Conservation (phyloP, 1,140 invertebrate species). For the Megalopta genalis region DNA sequence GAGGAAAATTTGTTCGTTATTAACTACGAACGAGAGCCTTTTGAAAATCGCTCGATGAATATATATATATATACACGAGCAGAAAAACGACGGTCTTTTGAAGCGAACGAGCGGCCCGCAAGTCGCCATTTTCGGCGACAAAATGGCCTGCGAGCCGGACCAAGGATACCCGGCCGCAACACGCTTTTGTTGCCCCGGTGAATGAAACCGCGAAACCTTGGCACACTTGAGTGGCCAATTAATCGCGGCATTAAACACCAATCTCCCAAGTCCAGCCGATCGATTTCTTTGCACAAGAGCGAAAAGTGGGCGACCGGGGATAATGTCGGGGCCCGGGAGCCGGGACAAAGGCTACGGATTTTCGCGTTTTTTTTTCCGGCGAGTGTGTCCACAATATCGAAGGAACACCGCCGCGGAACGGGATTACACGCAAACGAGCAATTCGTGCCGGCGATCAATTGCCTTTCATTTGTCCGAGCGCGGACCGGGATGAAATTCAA, state of each 20-base stretch:
- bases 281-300: no score
- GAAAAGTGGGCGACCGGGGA: background rate
- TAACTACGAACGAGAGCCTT: no score
- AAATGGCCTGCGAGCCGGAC: background rate
- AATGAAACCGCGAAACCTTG: slow-evolving; percentile 22
- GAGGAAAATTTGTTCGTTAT: no score
- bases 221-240: slow-evolving; percentile 14
- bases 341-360: background rate
- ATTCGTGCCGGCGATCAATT: slow-evolving; percentile 2
- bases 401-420: background rate
- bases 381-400: background rate
- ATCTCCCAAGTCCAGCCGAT: background rate
- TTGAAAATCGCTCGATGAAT: no score
- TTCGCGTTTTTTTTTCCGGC: background rate
- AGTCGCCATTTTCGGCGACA: background rate
- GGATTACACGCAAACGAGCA: background rate
- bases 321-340: background rate
- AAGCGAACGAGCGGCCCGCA: no score
- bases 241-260: background rate
- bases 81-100: background rate
- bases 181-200: background rate
- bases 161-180: slow-evolving; percentile 4
- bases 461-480: background rate
- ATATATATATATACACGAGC: no score
- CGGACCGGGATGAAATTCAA: slow-evolving; percentile 8